phyloP scores from a whole-genome alignment of 2,113 vertebrate genomes.

The Psammodynastes pulverulentus region DNA sequence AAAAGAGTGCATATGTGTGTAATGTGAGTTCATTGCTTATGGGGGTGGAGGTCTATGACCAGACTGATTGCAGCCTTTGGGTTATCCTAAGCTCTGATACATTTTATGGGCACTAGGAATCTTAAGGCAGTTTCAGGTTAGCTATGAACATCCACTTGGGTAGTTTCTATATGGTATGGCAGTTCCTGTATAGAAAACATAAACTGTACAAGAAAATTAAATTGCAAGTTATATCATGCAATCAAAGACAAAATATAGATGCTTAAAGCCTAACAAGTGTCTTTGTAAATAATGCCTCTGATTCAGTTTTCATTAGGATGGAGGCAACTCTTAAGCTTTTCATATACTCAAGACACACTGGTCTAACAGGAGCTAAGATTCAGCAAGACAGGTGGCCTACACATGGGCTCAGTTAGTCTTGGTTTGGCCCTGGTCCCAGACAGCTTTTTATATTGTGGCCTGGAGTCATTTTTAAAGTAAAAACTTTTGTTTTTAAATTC shows the following conservation, averaged over 20 bases:
- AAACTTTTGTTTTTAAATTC: neutral
- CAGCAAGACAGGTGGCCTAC: neutral
- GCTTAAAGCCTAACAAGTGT: neutral
- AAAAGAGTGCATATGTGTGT: neutral
- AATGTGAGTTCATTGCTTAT: neutral
- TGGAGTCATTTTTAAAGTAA: neutral
- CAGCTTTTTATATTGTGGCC: neutral
- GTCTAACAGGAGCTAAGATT: neutral
- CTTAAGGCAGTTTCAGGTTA: neutral
- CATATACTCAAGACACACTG: neutral
- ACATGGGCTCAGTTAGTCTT: neutral
- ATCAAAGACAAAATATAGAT: neutral
- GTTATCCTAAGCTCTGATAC: neutral
- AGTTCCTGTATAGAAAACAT: neutral
- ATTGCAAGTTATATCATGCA: neutral
- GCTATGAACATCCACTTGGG: neutral
- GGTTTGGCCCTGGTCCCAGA: neutral
- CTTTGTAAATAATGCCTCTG: neutral
- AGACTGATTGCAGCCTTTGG: neutral
- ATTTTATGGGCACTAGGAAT: neutral
- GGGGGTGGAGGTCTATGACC: neutral
- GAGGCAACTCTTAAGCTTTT: neutral
- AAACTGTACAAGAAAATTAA: neutral
- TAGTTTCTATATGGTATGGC: neutral
- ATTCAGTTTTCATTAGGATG: neutral